phyloP scores from a whole-genome alignment of 2,113 vertebrate species.

The Toxostoma redivivum region DNA sequence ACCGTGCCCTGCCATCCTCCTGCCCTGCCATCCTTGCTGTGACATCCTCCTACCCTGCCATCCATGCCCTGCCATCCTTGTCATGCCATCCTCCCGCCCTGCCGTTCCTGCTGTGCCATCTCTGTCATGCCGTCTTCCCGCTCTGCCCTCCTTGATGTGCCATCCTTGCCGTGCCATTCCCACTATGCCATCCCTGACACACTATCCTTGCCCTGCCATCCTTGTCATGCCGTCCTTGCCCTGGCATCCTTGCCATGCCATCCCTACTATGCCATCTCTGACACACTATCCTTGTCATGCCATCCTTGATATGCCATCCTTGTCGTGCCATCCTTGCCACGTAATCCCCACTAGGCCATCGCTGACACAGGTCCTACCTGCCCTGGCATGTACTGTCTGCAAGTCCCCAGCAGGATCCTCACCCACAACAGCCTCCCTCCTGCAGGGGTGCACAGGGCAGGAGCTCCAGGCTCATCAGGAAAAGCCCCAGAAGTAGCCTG shows the following conservation, averaged over 20 bases:
- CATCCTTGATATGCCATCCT: neutral
- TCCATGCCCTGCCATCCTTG: neutral
- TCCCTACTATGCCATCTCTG: neutral
- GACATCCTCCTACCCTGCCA: neutral
- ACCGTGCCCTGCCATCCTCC: neutral
- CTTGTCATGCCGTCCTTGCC: fast-evolving
- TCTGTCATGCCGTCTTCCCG: neutral
- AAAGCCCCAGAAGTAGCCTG: neutral
- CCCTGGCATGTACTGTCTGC: fast-evolving
- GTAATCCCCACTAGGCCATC: too few species aligned
- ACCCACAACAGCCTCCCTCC: neutral
- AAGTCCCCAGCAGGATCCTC: neutral
- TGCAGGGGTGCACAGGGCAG: neutral
- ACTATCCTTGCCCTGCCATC: neutral
- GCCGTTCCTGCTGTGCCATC: neutral
- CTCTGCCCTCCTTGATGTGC: neutral
- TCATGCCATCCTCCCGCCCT: neutral
- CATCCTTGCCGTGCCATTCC: too few species aligned
- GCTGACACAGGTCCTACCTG: neutral
- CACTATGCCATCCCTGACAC: neutral
- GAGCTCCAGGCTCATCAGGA: neutral
- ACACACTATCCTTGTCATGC: too few species aligned
- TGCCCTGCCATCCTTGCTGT: neutral
- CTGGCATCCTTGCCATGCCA: neutral
- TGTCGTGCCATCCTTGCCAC: neutral